A percentile compares a stretch with the other conserved stretches of the same genome.
Conservation (phyloP, 1,140 invertebrate genomes). For the honey bee (Apis mellifera) region Amel_HAv3.1 CM009931.2:9646001-9646500, state of each 20-base stretch:
- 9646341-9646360: neutral
- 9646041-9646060: constrained; percentile 18
- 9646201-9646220: neutral
- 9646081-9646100: neutral
- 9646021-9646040: constrained; percentile 31
- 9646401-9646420: constrained; percentile 9
- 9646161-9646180: neutral
- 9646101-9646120: constrained; percentile 3
- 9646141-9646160: neutral
- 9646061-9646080: constrained; percentile 39
- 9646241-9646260: too few species aligned
- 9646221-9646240: neutral
- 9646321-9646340: neutral
- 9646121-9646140: constrained; percentile 2
- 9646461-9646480: neutral
- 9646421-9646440: neutral
- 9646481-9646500: neutral
- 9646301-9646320: neutral
- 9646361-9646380: constrained; percentile 8
- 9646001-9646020: constrained; percentile 33
- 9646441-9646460: neutral
- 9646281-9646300: too few species aligned
- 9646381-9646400: neutral
- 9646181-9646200: neutral
- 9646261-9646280: too few species aligned